phyloP scores from a whole-genome alignment of 2,113 vertebrate species.

The Tamias sibiricus region DNA sequence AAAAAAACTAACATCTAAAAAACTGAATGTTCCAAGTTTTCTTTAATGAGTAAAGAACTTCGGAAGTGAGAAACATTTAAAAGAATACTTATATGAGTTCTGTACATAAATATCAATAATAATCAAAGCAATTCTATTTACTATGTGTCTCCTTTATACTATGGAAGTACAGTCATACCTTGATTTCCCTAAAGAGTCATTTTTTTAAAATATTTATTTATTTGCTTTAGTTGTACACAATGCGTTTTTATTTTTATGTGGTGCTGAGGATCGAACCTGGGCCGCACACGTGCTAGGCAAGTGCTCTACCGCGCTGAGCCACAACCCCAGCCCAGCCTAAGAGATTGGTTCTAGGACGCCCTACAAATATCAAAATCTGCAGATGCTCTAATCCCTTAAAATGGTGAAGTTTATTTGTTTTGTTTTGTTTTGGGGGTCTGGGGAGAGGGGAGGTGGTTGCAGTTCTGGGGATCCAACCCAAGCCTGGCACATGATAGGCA shows the following conservation, averaged over 20 bases:
- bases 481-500: no score
- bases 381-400: neutral
- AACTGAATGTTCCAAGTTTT: conserved; percentile 14
- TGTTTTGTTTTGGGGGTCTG: no score
- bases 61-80: neutral
- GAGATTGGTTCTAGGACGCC: neutral
- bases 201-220: no score
- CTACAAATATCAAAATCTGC: neutral
- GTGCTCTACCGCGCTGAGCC: no score
- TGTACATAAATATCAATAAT: neutral
- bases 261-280: no score
- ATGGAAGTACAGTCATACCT: neutral
- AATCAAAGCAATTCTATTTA: conserved; percentile 35
- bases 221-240: no score
- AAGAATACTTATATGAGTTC: neutral
- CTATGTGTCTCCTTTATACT: neutral
- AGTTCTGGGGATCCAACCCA: no score
- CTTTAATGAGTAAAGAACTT: conserved; percentile 14
- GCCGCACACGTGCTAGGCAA: no score
- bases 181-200: neutral
- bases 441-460: no score
- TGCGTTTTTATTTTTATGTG: no score
- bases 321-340: no score
- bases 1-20: no score
- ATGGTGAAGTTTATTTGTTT: neutral